Evolutionary conservation across 2,113 vertebrate genomes (phyloP), one percentile per base, ranked within the genome.

Genomic region (Burhinus oedicnemus): DNA sequence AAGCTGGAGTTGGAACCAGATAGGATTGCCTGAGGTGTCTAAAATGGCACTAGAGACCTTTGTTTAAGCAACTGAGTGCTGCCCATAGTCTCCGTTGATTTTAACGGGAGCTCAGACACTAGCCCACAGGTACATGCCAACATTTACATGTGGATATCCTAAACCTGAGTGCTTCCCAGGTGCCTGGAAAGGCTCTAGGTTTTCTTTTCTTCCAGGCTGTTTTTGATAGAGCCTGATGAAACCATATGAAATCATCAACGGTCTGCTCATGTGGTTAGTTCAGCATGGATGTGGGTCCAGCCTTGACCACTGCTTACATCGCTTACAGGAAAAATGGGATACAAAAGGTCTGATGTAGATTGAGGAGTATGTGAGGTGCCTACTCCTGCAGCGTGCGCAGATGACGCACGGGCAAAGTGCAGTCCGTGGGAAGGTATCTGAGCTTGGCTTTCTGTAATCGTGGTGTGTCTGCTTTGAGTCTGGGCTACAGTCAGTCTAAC

Each of bases 1-100:
- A 74, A 69, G 30, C 10, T 68, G 21, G 7, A 58, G 51, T 3
- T 54, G 55, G 38, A 76, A 42, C 20, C 23, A 55, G 27, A 20
- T 11, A 32, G n/a, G 32, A 40, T 81, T 66, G 27, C 4, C 4
- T n/a, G 51, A 11, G 6, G 27, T 38, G 27, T 70, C 47, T 78
- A 45, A 87, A 90, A 40, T 29, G 23, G 11, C 32, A n/a, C 42
- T 87, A 60, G n/a, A 55, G 23, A n/a, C 12, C 7, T 68, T 44
- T 75, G 38, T 38, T 22, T 18, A 42, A 78, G 29, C 42, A 75
- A 12, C 27, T 49, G 34, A 34, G 17, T 52, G 21, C 44, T 89
- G 42, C n/a, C 23, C 0, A 0, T 11, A 9, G 15, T 58, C 52
- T 83, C 17, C 0, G 0, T 44, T 30, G 57, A 27, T 38, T 88